Evolutionary conservation across 2,797 vertebrate genomes (phyloP).

Genomic region (Mycteria americana): DNA sequence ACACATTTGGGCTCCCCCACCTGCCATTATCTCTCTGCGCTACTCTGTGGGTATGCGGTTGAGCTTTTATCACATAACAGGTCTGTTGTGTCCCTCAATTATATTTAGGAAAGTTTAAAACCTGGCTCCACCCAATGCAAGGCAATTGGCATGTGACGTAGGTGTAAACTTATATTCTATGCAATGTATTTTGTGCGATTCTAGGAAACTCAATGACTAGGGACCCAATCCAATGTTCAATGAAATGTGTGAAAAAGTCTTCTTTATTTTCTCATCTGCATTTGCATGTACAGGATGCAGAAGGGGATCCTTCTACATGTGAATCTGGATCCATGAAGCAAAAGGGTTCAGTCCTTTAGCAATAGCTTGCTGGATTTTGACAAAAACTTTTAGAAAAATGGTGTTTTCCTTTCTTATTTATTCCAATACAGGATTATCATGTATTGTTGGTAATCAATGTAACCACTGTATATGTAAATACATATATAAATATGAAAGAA

Average conservation of each 20-base stretch:
- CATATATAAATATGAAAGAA: background rate
- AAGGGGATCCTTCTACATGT: background rate
- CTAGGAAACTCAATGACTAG: background rate
- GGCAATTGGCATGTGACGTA: background rate
- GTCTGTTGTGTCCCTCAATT: background rate
- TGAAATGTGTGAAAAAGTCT: background rate
- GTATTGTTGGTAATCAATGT: background rate
- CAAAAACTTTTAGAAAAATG: background rate
- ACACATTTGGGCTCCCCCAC: background rate
- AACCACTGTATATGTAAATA: background rate
- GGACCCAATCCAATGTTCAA: background rate
- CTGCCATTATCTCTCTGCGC: background rate
- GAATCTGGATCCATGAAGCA: background rate
- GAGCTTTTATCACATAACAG: background rate
- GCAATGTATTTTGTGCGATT: background rate
- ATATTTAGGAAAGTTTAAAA: background rate
- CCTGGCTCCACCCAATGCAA: background rate
- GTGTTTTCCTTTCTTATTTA: background rate
- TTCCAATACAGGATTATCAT: background rate
- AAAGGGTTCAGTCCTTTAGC: background rate
- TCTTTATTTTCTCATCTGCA: background rate
- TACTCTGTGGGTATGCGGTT: background rate
- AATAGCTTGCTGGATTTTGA: background rate
- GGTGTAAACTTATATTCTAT: background rate
- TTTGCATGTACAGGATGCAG: background rate